Conservation (phyloP, 2,113 vertebrate genomes). For the Psophia crepitans region DNA sequence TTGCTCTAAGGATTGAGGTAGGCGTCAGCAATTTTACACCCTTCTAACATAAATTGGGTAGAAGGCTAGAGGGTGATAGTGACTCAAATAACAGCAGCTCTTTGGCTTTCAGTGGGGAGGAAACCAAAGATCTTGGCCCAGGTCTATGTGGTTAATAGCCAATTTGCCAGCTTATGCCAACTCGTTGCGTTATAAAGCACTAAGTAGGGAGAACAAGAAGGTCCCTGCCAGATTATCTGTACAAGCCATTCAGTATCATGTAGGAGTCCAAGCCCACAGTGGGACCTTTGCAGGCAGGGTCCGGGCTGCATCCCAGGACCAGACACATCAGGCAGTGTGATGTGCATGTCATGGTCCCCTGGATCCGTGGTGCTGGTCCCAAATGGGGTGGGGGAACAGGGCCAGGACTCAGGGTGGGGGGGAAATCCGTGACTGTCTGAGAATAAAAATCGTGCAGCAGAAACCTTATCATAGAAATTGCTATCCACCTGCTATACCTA, state of each 20-base stretch:
- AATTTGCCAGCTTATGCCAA: neutral
- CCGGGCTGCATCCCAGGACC: neutral
- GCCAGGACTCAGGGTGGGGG: neutral
- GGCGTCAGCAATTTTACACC: neutral
- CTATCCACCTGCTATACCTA: neutral
- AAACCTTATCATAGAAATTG: neutral
- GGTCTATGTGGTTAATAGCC: neutral
- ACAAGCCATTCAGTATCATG: neutral
- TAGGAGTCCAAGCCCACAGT: neutral
- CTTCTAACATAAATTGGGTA: neutral
- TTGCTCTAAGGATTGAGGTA: neutral
- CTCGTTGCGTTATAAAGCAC: neutral
- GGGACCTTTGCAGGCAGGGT: neutral
- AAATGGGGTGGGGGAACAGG: no score
- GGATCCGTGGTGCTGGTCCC: neutral
- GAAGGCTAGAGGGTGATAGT: neutral
- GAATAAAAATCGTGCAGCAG: neutral
- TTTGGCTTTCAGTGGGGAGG: neutral
- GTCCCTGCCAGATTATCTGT: neutral
- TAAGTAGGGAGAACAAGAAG: rapidly evolving
- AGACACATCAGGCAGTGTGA: rapidly evolving
- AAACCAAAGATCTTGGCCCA: neutral
- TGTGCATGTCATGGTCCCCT: neutral
- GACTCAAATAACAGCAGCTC: neutral
- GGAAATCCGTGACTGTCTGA: neutral